Conservation (phyloP, 1,140 invertebrate species). For the Heliconius hermathena region DNA sequence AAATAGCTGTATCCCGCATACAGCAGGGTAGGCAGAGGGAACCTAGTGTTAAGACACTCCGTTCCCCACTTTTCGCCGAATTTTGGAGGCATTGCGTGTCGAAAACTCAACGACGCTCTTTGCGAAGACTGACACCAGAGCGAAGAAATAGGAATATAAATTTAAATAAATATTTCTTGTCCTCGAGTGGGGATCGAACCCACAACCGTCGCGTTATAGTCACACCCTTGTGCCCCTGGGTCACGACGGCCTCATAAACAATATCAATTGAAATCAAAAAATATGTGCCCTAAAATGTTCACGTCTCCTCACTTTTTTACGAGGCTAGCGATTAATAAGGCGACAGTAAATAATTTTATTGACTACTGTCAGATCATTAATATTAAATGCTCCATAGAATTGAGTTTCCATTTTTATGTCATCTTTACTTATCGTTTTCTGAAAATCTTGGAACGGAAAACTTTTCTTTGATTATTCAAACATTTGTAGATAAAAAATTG, state of each 20-base stretch:
- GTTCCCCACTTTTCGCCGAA: no score
- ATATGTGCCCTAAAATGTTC: conserved; percentile 7
- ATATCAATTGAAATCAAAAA: background rate
- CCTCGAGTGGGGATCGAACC: no score
- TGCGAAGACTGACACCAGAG: no score
- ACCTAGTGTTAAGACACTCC: no score
- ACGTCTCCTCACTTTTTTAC: conserved; percentile 20
- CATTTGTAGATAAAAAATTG: background rate
- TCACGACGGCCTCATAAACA: background rate
- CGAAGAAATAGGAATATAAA: no score
- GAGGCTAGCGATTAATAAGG: conserved; percentile 46
- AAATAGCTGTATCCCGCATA: background rate
- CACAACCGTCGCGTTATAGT: no score
- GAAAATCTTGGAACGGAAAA: background rate
- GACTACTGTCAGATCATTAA: conserved; percentile 60
- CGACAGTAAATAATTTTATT: conserved; percentile 75
- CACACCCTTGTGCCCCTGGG: no score
- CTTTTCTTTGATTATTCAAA: background rate
- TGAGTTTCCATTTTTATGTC: conserved; percentile 54
- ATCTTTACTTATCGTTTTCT: conserved; percentile 17
- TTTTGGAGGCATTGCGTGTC: no score
- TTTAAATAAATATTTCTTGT: no score
- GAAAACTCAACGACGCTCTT: no score
- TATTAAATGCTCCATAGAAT: conserved; percentile 59
- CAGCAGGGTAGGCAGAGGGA: no score